Evolutionary conservation across 1,140 invertebrate genomes (phyloP).

Genomic region (Drosophila ercepeae): DNA sequence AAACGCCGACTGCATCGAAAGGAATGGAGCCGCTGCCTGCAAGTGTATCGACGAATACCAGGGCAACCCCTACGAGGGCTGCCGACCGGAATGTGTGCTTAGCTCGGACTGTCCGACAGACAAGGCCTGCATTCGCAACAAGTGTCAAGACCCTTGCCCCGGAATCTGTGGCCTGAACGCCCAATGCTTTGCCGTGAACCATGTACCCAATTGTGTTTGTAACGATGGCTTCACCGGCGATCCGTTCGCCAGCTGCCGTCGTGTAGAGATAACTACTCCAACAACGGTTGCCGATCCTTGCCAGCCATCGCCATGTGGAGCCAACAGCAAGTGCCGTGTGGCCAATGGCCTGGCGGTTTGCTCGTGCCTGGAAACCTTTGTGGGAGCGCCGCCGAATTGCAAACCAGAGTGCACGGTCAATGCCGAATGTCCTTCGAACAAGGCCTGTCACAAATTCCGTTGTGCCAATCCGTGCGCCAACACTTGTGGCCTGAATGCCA

Average conservation of each 20-base stretch:
- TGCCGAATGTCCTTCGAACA: slow-evolving; percentile 88
- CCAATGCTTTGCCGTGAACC: slow-evolving; percentile 89
- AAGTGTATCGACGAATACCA: slow-evolving; percentile 88
- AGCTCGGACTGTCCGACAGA: slow-evolving; percentile 90
- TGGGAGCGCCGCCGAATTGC: slow-evolving; percentile 88
- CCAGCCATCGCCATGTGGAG: slow-evolving; percentile 91
- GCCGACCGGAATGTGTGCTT: slow-evolving; percentile 90
- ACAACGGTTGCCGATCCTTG: slow-evolving; percentile 87
- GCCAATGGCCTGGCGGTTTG: slow-evolving; percentile 90
- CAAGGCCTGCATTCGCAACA: slow-evolving; percentile 89
- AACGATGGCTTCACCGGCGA: slow-evolving; percentile 90
- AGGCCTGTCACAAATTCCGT: slow-evolving; percentile 89
- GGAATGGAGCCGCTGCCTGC: slow-evolving; percentile 88
- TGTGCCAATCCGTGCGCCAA: slow-evolving; percentile 89
- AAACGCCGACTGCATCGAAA: slow-evolving; percentile 88
- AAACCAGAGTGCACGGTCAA: slow-evolving; percentile 90
- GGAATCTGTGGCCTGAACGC: slow-evolving; percentile 90
- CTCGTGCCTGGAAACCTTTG: slow-evolving; percentile 90
- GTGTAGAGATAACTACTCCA: slow-evolving; percentile 85
- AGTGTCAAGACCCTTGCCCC: slow-evolving; percentile 91
- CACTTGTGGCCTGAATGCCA: slow-evolving; percentile 88
- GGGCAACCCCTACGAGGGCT: slow-evolving; percentile 90
- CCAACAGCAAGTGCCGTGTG: slow-evolving; percentile 90
- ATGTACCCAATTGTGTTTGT: slow-evolving; percentile 91
- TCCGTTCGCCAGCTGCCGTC: slow-evolving; percentile 90